Evolutionary conservation across 2,888 invertebrate species (phyloP), one percentile per base, ranked within the genome.

Genomic region (Harmothoe impar): DNA sequence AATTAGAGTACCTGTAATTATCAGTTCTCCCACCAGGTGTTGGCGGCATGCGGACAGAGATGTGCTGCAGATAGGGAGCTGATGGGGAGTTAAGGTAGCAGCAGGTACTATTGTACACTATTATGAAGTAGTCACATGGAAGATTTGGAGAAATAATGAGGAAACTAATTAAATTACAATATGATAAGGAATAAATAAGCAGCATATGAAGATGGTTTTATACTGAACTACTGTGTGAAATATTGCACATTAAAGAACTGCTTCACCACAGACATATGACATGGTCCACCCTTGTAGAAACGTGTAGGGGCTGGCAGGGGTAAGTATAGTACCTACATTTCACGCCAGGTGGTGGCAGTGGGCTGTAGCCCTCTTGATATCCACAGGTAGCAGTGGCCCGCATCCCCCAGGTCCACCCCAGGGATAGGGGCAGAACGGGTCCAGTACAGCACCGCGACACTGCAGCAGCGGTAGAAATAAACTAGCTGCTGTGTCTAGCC

Each of bases 1-100:
- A 72, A 72, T 72, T 72, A 72, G 72, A 72, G 72, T 72, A 72
- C 72, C 72, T 72, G 72, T 72, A 72, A 72, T 72, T 72, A 72
- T 7, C 25, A 72, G n/a, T 3, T 15, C 15, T 25, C 29, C 29
- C 0, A 25, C 29, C 72, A 72, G 72, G 72, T 72, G 72, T 29
- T 25, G 15, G 62, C 3, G 72, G 72, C 29, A 72, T 29, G 5
- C 29, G 31, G 3, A 25, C 25, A 25, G 25, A 25, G 72, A 29
- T n/a, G 72, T 43, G 10, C 43, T 43, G 43, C 43, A 43, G 43
- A 43, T 43, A 43, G 3, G 43, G 10, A 10, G 10, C 43, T 43
- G 43, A 43, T 43, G 3, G 43, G 43, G 3, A 3, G 43, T 43
- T 43, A 43, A 10, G 10, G 43, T 43, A 43, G 3, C 10, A 43